Base-by-base conservation (phyloP, 2,888 invertebrate species). In the Phasia obesa region DNA sequence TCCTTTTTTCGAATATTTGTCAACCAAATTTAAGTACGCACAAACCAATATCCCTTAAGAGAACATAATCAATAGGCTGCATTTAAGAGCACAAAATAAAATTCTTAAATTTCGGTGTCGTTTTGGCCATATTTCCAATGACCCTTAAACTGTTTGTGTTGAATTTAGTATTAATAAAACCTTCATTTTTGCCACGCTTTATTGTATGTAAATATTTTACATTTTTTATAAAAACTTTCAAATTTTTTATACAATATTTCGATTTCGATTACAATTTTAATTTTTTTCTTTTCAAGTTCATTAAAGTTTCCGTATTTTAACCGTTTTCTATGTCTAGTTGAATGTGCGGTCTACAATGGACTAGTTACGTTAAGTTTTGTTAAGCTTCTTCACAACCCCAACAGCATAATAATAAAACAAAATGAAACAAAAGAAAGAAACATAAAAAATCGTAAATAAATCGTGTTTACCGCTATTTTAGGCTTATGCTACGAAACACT, bases 341-440 rank as follows among this genome's bases (percentile, higher is more conserved):
- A 76, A 71, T 75, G 62, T 71, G 79, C 83, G 79, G 79, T 71
- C 75, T 60, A 79, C 57, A 67, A 62, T 71, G 75, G 67, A 83
- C 83, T 83, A 79, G 38, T 83, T 79, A 67, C 60, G 65, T 67
- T 64, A 31, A 67, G 60, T 71, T 55, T 65, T 71, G 65, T 62
- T 83, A 71, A 83, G 79, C 83, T 79, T 83, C 79, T 83, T 79
- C 79, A 79, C 79, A 79, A 83, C 79, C 75, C 79, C 79, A 79
- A 83, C 69, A 77, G 57, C 38, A 62, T n/a, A 51, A 51, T n/a
- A 51, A 51, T 35, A 71, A 60, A 80, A 25, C 65, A 60, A 74
- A 35, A 80, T 35, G 55, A 74, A 78, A 47, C 47, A 73, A 11
- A 7, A 7, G 9, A 7, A 65, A 75, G 53, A 67, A 51, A 67